Conservation (phyloP, 2,113 vertebrate genomes). For the Mus pahari region DNA sequence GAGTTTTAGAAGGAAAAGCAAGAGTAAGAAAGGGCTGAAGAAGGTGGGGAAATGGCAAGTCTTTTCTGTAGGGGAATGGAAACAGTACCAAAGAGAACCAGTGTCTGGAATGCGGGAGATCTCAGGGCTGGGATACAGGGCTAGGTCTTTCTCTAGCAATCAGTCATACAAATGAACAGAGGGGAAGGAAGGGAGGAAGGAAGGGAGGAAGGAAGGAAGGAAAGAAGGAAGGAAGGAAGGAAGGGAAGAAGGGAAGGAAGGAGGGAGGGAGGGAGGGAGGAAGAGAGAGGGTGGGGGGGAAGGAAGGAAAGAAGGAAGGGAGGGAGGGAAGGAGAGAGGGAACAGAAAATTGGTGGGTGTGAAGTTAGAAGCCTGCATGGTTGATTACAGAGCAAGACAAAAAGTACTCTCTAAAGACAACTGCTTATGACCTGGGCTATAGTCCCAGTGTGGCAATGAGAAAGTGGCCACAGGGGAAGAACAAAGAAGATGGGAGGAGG, state of each 20-base stretch:
- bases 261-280: not conserved
- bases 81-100: not conserved
- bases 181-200: not conserved
- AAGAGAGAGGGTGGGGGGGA: not conserved
- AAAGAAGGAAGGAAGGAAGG: not conserved
- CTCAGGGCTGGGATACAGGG: not conserved
- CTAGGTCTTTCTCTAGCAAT: not conserved
- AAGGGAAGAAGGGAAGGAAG: not conserved
- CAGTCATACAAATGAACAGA: not conserved
- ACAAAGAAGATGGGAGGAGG: not conserved
- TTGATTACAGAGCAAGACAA: not conserved
- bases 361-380: not conserved
- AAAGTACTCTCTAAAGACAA: not conserved
- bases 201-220: not conserved
- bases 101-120: not conserved
- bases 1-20: not conserved
- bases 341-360: not conserved
- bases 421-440: accelerated
- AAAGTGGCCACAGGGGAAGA: not conserved
- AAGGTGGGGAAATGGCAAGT: not conserved
- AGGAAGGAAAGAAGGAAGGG: not conserved
- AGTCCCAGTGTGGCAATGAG: not conserved
- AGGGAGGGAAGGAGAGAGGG: not conserved
- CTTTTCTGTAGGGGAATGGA: not conserved
- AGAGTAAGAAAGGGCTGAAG: not conserved